These are phyloP conservation scores for Harmothoe impar DNA, from an alignment of 2,888 invertebrate species.

Conservation along the genomic window DNA sequence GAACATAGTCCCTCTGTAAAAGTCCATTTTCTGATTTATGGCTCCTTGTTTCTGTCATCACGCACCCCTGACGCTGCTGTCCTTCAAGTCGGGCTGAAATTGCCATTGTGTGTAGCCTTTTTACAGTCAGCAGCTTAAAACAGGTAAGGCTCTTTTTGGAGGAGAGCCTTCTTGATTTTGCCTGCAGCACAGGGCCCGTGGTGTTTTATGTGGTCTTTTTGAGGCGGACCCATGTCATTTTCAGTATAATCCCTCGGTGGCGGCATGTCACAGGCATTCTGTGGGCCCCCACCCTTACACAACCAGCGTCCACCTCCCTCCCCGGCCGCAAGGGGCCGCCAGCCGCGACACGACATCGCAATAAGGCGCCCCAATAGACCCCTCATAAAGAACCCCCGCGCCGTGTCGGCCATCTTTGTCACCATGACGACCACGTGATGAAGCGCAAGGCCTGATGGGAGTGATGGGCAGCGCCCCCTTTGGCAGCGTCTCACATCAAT, in stretches of 20 bases:
- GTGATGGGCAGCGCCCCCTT: slow-evolving; percentile 29
- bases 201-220: slow-evolving; percentile 42
- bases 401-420: slow-evolving; percentile 56
- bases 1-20: too few species aligned
- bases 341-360: slow-evolving; percentile 47
- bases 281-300: background rate
- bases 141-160: background rate
- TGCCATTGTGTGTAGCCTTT: background rate
- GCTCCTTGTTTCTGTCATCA: background rate
- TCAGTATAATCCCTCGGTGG: background rate
- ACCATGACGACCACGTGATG: slow-evolving; percentile 61
- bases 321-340: background rate
- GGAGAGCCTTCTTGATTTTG: background rate
- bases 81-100: background rate
- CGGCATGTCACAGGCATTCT: slow-evolving; percentile 32
- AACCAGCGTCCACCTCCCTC: background rate
- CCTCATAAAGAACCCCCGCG: slow-evolving; percentile 48
- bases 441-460: slow-evolving; percentile 29
- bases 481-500: slow-evolving; percentile 33
- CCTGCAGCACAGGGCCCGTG: slow-evolving; percentile 1
- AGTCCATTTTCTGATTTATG: too few species aligned
- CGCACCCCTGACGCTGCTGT: background rate
- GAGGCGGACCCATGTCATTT: slow-evolving; percentile 15
- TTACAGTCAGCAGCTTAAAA: background rate
- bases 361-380: slow-evolving; percentile 54